Percentiles rank a stretch among this genome's conserved stretches.
phyloP scores from a whole-genome alignment of 1,140 invertebrate genomes.

The Drosophila tani region DNA sequence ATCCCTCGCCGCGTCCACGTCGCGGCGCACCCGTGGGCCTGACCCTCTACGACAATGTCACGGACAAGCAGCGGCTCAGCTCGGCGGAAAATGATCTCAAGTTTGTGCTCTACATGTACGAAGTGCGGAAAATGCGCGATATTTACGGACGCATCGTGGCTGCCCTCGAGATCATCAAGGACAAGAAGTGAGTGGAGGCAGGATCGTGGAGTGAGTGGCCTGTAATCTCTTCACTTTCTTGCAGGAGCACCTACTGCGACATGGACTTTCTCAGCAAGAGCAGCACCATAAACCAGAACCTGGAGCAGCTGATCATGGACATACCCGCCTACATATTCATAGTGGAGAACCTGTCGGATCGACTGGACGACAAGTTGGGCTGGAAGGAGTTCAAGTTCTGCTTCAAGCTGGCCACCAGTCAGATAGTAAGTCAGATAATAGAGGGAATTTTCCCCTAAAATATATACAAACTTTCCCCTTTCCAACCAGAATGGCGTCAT shows the following conservation, averaged over 20 bases:
- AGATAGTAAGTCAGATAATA: too few species aligned
- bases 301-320: constrained; percentile 88
- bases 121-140: constrained; percentile 78
- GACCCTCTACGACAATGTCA: constrained; percentile 67
- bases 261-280: constrained; percentile 87
- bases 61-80: constrained; percentile 64
- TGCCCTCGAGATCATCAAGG: constrained; percentile 75
- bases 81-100: constrained; percentile 76
- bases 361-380: constrained; percentile 88
- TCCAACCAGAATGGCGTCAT: constrained; percentile 86
- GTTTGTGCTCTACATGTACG: constrained; percentile 82
- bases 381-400: constrained; percentile 90
- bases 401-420: constrained; percentile 89
- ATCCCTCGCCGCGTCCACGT: constrained; percentile 63
- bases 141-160: constrained; percentile 76
- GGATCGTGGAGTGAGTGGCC: too few species aligned
- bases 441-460: too few species aligned
- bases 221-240: not conserved
- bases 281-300: constrained; percentile 87
- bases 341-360: constrained; percentile 87
- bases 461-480: too few species aligned
- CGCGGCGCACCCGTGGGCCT: constrained; percentile 67
- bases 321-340: constrained; percentile 88
- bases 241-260: constrained; percentile 87
- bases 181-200: constrained; percentile 65